Base-by-base conservation (phyloP, 2,888 invertebrate species). In the Thysanoteuthis rhombus region DNA sequence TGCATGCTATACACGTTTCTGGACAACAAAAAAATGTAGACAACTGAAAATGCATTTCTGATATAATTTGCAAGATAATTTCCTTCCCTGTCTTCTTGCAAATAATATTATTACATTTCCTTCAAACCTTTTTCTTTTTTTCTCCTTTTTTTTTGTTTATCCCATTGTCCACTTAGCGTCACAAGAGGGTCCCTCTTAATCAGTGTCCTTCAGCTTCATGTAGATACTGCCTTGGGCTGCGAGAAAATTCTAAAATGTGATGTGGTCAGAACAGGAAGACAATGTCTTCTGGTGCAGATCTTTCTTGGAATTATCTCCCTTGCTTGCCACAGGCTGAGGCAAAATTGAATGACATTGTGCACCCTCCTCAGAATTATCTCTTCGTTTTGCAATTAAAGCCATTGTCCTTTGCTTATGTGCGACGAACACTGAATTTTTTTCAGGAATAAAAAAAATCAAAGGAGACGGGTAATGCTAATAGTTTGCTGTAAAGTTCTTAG, bases 41-140 rank as follows among this genome's bases (percentile, higher is more conserved):
- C 75, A n/a, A 75, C 75, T 75, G 75, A 75, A 75, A 75, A 75
- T 75, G 75, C 75, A 75, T 75, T 75, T n/a, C 75, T 75, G 75
- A 75, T 75, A 75, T 75, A 75, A 75, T 75, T 75, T 75, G n/a
- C n/a, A 75, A 75, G 75, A 75, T 75, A 75, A 75, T 75, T 75
- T 75, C 16, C 12, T 12, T n/a, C 10, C 75, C n/a, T n/a, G n/a
- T 75, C 36, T 75, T 75, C 16, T 75, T 75, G 75, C 75, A 75
- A 75, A 75, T 75, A 75, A 75, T 75, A 75, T 75, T 75, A 75
- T 75, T 75, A 75, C 75, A 75, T 75, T 75, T 36, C 12, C 19
- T n/a, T 36, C 75, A 36, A 75, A 36, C 16, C 75, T 36, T 75
- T 75, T 36, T n/a, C n/a, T 75, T 75, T 6, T 25, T n/a, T n/a